Percentiles rank a stretch among this genome's conserved stretches.
Evolutionary conservation across 2,888 invertebrate genomes (phyloP).

Genomic region (Pecten maximus): DNA sequence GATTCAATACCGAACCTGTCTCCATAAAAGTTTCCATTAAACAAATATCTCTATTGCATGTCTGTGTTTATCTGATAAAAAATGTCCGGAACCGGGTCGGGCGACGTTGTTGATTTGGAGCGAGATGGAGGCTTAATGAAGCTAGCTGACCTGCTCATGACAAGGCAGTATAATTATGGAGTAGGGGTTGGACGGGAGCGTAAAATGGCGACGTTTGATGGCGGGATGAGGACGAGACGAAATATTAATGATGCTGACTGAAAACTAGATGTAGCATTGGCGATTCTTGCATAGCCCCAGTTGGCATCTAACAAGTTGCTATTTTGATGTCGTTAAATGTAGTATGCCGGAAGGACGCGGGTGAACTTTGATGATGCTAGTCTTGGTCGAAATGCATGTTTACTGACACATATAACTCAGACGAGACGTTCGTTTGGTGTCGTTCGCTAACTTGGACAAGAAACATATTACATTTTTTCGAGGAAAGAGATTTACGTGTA

Average conservation of each 20-base stretch:
- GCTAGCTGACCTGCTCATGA: not conserved
- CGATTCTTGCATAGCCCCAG: not conserved
- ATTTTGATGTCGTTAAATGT: not conserved
- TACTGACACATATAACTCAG: too few relatives aligned
- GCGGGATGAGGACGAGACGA: not conserved
- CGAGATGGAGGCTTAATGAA: not conserved
- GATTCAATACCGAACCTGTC: too few relatives aligned
- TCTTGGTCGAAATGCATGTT: too few relatives aligned
- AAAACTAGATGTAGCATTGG: not conserved
- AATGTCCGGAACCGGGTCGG: not conserved
- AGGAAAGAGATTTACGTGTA: too few relatives aligned
- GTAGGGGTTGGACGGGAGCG: too few relatives aligned
- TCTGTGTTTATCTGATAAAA: not conserved
- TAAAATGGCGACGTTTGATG: too few relatives aligned
- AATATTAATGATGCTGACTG: not conserved
- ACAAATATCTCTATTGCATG: conserved; percentile 13
- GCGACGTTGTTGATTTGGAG: not conserved
- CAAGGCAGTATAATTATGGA: too few relatives aligned
- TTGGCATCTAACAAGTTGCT: not conserved
- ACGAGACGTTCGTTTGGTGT: too few relatives aligned
- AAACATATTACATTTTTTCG: too few relatives aligned
- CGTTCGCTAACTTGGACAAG: too few relatives aligned
- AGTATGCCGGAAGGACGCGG: too few relatives aligned
- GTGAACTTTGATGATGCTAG: too few relatives aligned
- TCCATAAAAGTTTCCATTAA: not conserved